phyloP scores from a whole-genome alignment of 2,113 vertebrate genomes.

The Channa argus region DNA sequence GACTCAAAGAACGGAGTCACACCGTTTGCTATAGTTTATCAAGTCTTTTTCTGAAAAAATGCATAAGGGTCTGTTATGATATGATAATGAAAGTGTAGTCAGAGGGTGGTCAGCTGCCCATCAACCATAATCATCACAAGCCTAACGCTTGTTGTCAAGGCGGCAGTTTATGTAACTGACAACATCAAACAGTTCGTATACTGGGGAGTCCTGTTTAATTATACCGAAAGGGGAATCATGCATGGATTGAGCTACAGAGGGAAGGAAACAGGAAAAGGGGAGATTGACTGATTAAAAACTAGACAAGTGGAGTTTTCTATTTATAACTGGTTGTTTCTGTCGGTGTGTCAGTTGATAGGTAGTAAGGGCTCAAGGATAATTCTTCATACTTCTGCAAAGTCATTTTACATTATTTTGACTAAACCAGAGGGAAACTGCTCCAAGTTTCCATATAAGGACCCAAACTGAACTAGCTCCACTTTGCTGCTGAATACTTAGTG shows the following conservation, averaged over 20 bases:
- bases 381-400: neutral
- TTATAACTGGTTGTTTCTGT: constrained; percentile 77
- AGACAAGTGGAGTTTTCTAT: constrained; percentile 59
- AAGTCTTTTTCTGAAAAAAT: constrained; percentile 32
- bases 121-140: constrained; percentile 15
- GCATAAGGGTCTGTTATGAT: constrained; percentile 5
- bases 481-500: constrained; percentile 65
- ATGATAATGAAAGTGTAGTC: constrained; percentile 37
- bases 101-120: neutral
- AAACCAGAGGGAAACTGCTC: constrained; percentile 40
- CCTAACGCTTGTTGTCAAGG: neutral
- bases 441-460: constrained; percentile 79
- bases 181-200: constrained; percentile 32
- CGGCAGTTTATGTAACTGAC: neutral
- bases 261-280: constrained; percentile 23
- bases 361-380: constrained; percentile 34
- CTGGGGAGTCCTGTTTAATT: constrained; percentile 44
- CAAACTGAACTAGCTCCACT: constrained; percentile 46
- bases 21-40: neutral
- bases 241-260: constrained; percentile 26
- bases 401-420: constrained; percentile 35
- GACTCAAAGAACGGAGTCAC: neutral
- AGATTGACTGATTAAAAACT: constrained; percentile 25
- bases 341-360: constrained; percentile 17
- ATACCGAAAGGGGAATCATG: constrained; percentile 23